phyloP scores from a whole-genome alignment of 2,888 invertebrate species.

The Elegia similella region DNA sequence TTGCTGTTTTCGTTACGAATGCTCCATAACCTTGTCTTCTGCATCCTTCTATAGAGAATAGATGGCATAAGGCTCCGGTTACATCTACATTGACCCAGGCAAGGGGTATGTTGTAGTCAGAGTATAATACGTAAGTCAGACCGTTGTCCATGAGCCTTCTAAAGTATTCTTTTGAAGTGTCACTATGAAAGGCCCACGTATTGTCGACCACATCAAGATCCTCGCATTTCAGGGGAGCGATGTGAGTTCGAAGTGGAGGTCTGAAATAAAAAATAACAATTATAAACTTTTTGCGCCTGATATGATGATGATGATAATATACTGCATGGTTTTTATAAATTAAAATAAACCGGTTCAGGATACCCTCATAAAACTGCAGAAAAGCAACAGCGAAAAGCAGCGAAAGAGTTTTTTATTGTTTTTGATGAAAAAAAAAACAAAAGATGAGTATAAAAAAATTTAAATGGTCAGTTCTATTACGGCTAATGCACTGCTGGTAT shows the following conservation, averaged over 20 bases:
- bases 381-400: too few relatives aligned
- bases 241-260: constrained; percentile 34
- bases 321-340: too few relatives aligned
- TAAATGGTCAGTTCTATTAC: too few relatives aligned
- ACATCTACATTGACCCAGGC: constrained; percentile 54
- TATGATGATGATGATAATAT: too few relatives aligned
- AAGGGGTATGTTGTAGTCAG: constrained; percentile 34
- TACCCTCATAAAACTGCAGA: too few relatives aligned
- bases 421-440: too few relatives aligned
- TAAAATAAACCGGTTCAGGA: too few relatives aligned
- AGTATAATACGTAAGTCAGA: constrained; percentile 48
- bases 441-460: too few relatives aligned
- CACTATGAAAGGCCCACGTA: constrained; percentile 50
- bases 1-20: constrained; percentile 44
- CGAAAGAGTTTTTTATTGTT: too few relatives aligned
- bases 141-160: constrained; percentile 44
- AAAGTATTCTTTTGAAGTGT: constrained; percentile 43
- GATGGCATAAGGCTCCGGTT: constrained; percentile 48
- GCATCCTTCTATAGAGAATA: constrained; percentile 49
- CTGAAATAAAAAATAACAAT: constrained; percentile 31
- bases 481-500: too few relatives aligned
- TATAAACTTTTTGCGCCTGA: too few relatives aligned
- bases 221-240: constrained; percentile 39
- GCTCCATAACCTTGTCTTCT: constrained; percentile 55
- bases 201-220: constrained; percentile 40